Percentiles rank a stretch among this genome's conserved stretches.
phyloP scores from a whole-genome alignment of 2,113 vertebrate genomes.

The Lycaon pictus region DNA sequence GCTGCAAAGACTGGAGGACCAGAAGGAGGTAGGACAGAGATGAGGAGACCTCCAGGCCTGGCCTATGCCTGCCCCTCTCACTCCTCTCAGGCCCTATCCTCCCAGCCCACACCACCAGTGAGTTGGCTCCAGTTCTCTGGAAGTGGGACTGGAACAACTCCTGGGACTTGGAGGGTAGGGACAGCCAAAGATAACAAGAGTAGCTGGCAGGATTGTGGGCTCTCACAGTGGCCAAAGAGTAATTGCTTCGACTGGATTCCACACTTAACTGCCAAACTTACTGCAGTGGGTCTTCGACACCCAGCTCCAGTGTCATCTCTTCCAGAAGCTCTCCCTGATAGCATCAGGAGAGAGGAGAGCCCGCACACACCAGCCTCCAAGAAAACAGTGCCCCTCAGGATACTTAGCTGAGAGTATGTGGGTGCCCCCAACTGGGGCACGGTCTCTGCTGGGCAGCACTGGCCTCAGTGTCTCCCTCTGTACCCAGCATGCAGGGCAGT shows the following conservation, averaged over 20 bases:
- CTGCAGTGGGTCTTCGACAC: background rate
- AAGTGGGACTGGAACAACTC: background rate
- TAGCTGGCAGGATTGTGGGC: background rate
- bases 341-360: background rate
- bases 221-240: background rate
- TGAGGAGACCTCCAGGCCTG: background rate
- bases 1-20: background rate
- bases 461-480: background rate
- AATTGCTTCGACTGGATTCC: background rate
- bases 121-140: background rate
- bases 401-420: background rate
- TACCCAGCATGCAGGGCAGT: fast-evolving
- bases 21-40: background rate
- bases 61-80: background rate
- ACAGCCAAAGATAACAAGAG: background rate
- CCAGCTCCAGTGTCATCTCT: background rate
- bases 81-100: background rate
- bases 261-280: background rate
- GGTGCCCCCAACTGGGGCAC: background rate
- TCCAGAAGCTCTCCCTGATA: background rate
- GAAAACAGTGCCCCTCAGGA: background rate
- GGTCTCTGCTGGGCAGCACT: background rate
- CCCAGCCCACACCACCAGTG: background rate
- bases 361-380: background rate
- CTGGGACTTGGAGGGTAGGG: background rate